Base-by-base conservation (phyloP, 2,888 invertebrate species). In the Lottia gigantea region DNA sequence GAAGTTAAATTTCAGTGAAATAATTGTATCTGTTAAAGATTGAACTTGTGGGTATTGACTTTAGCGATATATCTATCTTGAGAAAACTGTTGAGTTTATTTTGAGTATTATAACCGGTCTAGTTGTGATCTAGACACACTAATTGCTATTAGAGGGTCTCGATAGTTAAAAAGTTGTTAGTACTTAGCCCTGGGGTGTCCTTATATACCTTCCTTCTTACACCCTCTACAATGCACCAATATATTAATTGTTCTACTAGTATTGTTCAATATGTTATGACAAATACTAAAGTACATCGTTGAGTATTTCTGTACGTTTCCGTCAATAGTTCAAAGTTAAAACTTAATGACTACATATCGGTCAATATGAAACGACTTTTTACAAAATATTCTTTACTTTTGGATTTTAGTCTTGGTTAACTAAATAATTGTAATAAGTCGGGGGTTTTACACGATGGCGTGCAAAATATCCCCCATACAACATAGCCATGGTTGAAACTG, bases 61-160 rank as follows among this genome's bases (percentile, higher is more conserved):
- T 40, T 8, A 11, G 40, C 40, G 7, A 8, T 40, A 40, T 40
- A 40, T 40, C 40, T 40, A 40, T 40, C 40, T 40, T 8, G 7
- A 11, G 40, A 40, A 31, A 40, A 40, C 40, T 40, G 40, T 11
- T 23, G 23, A 19, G 55, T 55, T 55, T 55, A 23, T 55, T 55
- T 55, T 55, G 55, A 23, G 55, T 55, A 55, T 55, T 55, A 11
- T 55, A 55, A 55, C 55, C 40, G 23, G 55, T 19, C 23, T 55
- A 55, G 23, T 55, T 23, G 23, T 6, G 40, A 23, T 55, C 19
- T 23, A 55, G 55, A 55, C 55, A 23, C 8, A 23, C 55, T 55
- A 55, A 55, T 55, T 55, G 55, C 55, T 19, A 55, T 55, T 55
- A 55, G 55, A 11, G 55, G 23, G 55, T 19, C 55, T 55, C 19